Base-by-base conservation (phyloP, 2,888 invertebrate genomes). In the Digitonthophagus gazella region DNA sequence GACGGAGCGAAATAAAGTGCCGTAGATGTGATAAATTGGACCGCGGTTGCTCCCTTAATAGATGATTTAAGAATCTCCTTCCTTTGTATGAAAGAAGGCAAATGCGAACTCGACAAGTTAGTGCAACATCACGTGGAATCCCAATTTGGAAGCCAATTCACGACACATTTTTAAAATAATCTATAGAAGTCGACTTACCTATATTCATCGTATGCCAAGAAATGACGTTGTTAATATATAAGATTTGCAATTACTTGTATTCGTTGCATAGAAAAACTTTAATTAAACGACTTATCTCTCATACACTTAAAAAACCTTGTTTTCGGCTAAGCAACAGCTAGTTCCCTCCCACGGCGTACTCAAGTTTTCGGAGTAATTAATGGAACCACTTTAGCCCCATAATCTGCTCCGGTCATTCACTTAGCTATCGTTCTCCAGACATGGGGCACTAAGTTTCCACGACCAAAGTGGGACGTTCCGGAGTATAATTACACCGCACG, bases 331-430 rank as follows among this genome's bases (percentile, higher is more conserved):
- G 28, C 28, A 44, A 44, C 28, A 11, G 28, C 11, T 44, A 44
- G 28, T 44, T 44, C 28, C 28, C 28, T 44, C 28, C 28, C 61
- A 19, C 61, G 20, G 61, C 61, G 18, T n/a, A 20, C 61, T 61
- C 61, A 61, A 61, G 61, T 61, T 61, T 20, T 61, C 61, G 16
- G 15, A 19, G 19, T 61, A 61, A 61, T 61, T 61, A 61, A 61
- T 61, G 61, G 61, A 15, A 61, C 61, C 61, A 18, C 18, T 20
- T 61, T 61, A 19, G 20, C 18, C 61, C 61, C 61, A 61, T 61
- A 61, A 61, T 61, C 61, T 61, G 61, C 28, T 18, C 18, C 61
- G 61, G 61, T 61, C 61, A 61, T 61, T 61, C 61, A 61, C 61
- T 61, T 20, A 20, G 19, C 61, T 18, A 20, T 61, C 61, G 19